Percentiles rank a stretch among this genome's conserved stretches.
Evolutionary conservation across 2,888 invertebrate genomes (phyloP).

Genomic region (Cerastis leucographa): DNA sequence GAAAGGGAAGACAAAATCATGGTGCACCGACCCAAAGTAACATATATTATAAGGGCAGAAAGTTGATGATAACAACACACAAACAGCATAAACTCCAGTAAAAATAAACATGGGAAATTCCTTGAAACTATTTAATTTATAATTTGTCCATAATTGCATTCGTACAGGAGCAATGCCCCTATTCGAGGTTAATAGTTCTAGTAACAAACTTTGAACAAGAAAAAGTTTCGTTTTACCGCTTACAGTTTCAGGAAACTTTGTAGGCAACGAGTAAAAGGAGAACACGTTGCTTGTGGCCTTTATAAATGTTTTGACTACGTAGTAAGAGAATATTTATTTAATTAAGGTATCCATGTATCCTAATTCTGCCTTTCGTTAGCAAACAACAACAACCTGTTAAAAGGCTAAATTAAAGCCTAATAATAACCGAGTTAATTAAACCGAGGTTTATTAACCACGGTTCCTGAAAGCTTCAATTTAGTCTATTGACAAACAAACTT

Average conservation of each 20-base stretch:
- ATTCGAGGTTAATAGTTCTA: constrained; percentile 47
- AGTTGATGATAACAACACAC: background rate
- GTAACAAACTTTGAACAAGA: constrained; percentile 53
- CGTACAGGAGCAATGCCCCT: constrained; percentile 15
- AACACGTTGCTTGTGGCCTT: constrained; percentile 19
- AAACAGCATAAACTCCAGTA: background rate
- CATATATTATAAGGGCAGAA: background rate
- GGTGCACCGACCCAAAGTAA: background rate
- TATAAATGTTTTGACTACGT: constrained; percentile 18
- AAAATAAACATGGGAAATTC: constrained; percentile 1
- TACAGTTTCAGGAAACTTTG: constrained; percentile 47
- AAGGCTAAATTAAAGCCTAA: no score
- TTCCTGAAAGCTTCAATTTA: background rate
- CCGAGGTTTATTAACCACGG: no score
- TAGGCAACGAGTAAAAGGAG: constrained; percentile 14
- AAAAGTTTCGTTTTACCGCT: constrained; percentile 35
- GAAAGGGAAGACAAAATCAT: no score
- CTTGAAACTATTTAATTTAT: background rate
- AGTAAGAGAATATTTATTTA: background rate
- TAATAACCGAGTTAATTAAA: no score
- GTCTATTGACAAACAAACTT: background rate
- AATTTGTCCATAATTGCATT: constrained; percentile 29
- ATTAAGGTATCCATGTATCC: background rate
- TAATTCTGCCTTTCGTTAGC: background rate
- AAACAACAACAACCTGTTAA: background rate